Evolutionary conservation across 2,113 vertebrate species (phyloP), one percentile per base, ranked within the genome.

Genomic region (Neoarius graeffei): DNA sequence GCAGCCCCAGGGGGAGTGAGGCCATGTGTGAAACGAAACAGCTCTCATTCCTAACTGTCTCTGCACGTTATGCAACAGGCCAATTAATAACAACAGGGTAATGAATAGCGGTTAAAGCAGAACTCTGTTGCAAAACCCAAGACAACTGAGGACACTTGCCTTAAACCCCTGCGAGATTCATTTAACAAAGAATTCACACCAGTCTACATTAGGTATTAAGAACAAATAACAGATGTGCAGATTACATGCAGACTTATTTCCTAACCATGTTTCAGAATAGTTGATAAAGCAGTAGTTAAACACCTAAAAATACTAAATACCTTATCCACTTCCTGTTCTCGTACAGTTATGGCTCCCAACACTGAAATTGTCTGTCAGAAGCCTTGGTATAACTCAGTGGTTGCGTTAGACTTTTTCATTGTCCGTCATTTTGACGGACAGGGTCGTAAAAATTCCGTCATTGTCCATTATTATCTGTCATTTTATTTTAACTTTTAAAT

Each of bases 1-100:
- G 80, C 57, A 86, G 57, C 69, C 87, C 85, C 15, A 86, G 77
- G 82, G 3, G 82, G 88, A 81, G 35, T 54, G 71, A 73, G 20
- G 60, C 54, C 71, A 77, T 74, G 77, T 23, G 85, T 81, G 66
- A 19, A 42, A 85, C n/a, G 56, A 57, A 85, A 74, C 48, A 66
- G 42, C 52, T 74, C 60, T 79, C 52, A 59, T 76, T 73, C 83
- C 64, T n/a, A 17, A 84, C 25, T 23, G 66, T 59, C 67, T 54
- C 35, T 66, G 7, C 35, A 42, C 3, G 59, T 69, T 69, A 83
- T 79, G 66, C 84, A 19, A 86, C 11, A 74, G 35, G 17, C 23
- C 57, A 23, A 48, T 69, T 23, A 17, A 50, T 62, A 20, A 77
- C 59, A 20, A 69, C 59, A 30, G 5, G 5, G 23, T 14, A 15